phyloP scores from a whole-genome alignment of 2,113 vertebrate species.

The Edolisoma coerulescens region DNA sequence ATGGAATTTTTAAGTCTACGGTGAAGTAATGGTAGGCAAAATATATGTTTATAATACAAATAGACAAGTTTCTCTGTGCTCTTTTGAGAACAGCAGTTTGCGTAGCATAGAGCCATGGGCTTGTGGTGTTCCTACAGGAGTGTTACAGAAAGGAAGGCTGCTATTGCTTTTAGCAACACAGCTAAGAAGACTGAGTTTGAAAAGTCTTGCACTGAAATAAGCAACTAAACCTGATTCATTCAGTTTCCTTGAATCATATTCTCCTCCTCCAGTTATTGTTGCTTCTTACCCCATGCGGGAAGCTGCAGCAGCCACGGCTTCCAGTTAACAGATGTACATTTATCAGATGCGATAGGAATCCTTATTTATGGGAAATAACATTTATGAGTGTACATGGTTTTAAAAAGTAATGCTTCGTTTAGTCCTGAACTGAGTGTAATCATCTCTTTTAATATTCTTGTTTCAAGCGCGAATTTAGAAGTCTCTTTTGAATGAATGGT shows the following conservation, averaged over 20 bases:
- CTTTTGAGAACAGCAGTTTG: background rate
- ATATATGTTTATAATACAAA: background rate
- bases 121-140: background rate
- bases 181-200: background rate
- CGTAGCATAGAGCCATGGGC: background rate
- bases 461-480: background rate
- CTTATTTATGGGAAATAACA: background rate
- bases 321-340: background rate
- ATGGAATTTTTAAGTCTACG: background rate
- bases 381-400: background rate
- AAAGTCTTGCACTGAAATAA: background rate
- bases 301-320: background rate
- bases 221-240: background rate
- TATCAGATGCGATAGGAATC: background rate
- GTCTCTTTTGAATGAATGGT: background rate
- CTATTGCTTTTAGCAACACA: background rate
- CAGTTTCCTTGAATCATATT: background rate
- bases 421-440: background rate
- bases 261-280: background rate
- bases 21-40: background rate
- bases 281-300: background rate
- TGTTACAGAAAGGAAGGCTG: background rate
- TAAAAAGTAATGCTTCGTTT: background rate
- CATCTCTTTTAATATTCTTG: background rate
- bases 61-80: background rate